Conservation (phyloP, 2,888 invertebrate species). For the Noctua fimbriata region DNA sequence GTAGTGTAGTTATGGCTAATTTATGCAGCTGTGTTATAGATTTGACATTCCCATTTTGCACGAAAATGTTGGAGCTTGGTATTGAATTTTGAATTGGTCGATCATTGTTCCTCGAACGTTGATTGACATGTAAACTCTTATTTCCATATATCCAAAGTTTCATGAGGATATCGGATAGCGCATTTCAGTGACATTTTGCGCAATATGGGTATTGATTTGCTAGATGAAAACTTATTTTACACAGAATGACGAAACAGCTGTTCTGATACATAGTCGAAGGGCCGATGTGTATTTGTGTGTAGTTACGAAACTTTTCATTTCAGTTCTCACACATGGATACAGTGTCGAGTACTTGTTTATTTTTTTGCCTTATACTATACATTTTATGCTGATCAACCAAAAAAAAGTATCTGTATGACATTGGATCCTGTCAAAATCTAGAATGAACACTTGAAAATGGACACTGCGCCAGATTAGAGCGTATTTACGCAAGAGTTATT, state of each 20-base stretch:
- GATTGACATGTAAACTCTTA: constrained; percentile 83
- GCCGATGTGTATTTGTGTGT: constrained; percentile 67
- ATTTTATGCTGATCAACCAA: constrained; percentile 23
- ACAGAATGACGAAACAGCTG: constrained; percentile 88
- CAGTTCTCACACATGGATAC: constrained; percentile 49
- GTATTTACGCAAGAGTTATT: not conserved
- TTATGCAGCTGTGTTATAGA: constrained; percentile 49
- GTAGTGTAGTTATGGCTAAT: constrained; percentile 48
- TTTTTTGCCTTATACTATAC: constrained; percentile 40
- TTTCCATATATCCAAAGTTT: constrained; percentile 74
- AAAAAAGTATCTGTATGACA: constrained; percentile 31
- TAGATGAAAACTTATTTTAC: constrained; percentile 85
- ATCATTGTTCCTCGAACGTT: constrained; percentile 82
- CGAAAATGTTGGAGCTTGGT: constrained; percentile 70
- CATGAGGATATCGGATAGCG: constrained; percentile 78
- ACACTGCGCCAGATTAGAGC: not conserved
- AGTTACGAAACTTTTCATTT: constrained; percentile 73
- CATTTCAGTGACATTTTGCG: constrained; percentile 89
- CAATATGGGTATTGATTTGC: constrained; percentile 89
- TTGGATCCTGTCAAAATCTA: constrained; percentile 50
- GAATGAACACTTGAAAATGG: constrained; percentile 33
- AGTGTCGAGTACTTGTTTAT: constrained; percentile 50
- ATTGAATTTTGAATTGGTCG: constrained; percentile 77
- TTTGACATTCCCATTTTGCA: constrained; percentile 63
- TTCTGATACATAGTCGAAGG: constrained; percentile 76